Conservation (phyloP, 2,888 invertebrate genomes). For the Coleophora flavipennella region DNA sequence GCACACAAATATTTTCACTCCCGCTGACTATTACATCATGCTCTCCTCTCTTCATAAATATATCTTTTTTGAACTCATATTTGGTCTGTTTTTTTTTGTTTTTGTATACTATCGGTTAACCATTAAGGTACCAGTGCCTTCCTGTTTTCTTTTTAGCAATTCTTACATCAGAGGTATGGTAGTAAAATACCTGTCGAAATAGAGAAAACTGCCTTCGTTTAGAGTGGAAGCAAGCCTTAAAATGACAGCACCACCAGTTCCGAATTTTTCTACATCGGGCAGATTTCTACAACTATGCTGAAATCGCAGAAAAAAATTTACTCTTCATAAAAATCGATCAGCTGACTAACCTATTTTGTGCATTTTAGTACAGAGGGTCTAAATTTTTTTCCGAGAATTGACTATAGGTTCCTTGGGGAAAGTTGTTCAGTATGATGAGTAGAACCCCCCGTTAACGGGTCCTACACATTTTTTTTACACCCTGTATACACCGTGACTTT, state of each 20-base stretch:
- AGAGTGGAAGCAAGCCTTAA: conserved; percentile 16
- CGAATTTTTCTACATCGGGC: conserved; percentile 9
- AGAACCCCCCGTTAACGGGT: too few relatives aligned
- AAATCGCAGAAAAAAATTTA: too few relatives aligned
- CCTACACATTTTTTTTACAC: too few relatives aligned
- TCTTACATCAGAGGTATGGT: conserved; percentile 16
- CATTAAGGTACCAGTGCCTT: conserved; percentile 14
- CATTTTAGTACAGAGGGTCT: too few relatives aligned
- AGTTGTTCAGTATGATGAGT: too few relatives aligned
- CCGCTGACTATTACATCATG: conserved; percentile 14
- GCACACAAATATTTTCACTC: conserved; percentile 9
- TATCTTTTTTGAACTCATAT: conserved; percentile 18
- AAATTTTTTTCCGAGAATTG: too few relatives aligned
- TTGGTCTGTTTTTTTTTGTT: conserved; percentile 9
- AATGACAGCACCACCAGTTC: conserved; percentile 15
- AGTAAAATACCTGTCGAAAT: conserved; percentile 17
- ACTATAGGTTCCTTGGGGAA: too few relatives aligned
- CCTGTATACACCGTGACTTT: too few relatives aligned
- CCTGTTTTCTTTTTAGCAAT: conserved; percentile 5
- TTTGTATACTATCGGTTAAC: conserved; percentile 14
- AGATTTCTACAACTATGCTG: conserved; percentile 14
- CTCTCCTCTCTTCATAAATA: conserved; percentile 16
- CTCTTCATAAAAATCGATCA: too few relatives aligned
- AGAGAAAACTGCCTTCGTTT: conserved; percentile 13
- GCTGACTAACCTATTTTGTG: too few relatives aligned